Conservation (phyloP, 2,797 vertebrate species). For the Ptychadena robeensis region DNA sequence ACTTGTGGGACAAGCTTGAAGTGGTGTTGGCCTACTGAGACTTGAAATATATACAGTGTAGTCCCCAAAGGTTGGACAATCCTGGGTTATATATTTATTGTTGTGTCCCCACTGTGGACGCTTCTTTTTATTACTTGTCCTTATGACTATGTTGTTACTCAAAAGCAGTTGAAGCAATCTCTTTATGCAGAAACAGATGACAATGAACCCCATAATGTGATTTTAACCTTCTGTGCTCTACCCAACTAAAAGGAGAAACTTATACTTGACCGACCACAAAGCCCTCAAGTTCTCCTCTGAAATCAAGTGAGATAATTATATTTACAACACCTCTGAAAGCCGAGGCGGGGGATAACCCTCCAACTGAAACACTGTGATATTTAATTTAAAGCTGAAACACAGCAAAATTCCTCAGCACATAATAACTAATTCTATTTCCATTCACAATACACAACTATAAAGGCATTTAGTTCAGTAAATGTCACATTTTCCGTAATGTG, state of each 20-base stretch:
- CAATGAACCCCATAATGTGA: not conserved
- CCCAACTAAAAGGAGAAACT: not conserved
- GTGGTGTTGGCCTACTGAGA: too few relatives aligned
- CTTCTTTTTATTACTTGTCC: not conserved
- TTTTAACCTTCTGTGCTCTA: not conserved
- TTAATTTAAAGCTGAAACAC: not conserved
- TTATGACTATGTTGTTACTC: not conserved
- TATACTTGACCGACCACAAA: not conserved
- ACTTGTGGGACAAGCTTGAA: too few relatives aligned
- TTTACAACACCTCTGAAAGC: not conserved
- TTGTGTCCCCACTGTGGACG: not conserved
- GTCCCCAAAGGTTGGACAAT: too few relatives aligned
- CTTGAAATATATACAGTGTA: too few relatives aligned
- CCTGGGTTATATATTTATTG: too few relatives aligned
- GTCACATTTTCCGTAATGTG: constrained; percentile 7
- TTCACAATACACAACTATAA: not conserved
- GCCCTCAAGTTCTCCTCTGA: not conserved
- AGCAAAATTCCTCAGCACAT: not conserved
- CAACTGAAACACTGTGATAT: not conserved
- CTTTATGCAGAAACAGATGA: too few relatives aligned
- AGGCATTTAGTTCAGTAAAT: not conserved
- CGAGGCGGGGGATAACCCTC: not conserved
- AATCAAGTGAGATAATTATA: not conserved
- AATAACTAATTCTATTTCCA: not conserved
- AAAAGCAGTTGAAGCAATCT: not conserved